Evolutionary conservation across 2,113 vertebrate species (phyloP).

Genomic region (Campylorhamphus procurvoides): DNA sequence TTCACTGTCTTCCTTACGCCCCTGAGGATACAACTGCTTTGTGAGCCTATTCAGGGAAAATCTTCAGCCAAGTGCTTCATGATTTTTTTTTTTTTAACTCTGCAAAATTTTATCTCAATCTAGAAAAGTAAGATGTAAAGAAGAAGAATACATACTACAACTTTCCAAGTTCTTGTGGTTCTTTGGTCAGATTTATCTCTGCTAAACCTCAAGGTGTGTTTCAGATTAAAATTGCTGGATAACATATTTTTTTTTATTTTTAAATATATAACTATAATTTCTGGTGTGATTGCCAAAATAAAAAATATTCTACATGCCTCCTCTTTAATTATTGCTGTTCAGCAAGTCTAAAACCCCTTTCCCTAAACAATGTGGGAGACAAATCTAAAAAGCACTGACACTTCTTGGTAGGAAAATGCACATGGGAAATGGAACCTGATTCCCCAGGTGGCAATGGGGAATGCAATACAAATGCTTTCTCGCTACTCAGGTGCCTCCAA

Average conservation of each 20-base stretch:
- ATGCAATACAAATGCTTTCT: background rate
- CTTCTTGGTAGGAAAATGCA: background rate
- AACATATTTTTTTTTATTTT: background rate
- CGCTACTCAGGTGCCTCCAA: background rate
- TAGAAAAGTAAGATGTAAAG: background rate
- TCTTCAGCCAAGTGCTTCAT: background rate
- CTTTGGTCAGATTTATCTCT: background rate
- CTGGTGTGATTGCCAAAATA: background rate
- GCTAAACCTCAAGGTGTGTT: background rate
- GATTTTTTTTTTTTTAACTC: background rate
- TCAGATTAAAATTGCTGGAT: background rate
- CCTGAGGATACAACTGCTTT: background rate
- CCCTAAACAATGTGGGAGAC: background rate
- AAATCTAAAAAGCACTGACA: background rate
- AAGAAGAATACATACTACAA: background rate
- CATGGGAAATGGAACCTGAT: background rate
- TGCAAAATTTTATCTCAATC: background rate
- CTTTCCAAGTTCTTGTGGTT: background rate
- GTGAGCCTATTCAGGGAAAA: background rate
- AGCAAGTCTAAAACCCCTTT: background rate
- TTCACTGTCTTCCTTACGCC: background rate
- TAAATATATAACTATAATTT: background rate
- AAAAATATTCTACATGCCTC: background rate
- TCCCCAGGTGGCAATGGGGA: background rate
- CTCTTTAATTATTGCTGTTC: background rate